A percentile compares a stretch with the other conserved stretches of the same genome.
Conservation (phyloP, 2,113 vertebrate genomes). For the Notothenia rossii region DNA sequence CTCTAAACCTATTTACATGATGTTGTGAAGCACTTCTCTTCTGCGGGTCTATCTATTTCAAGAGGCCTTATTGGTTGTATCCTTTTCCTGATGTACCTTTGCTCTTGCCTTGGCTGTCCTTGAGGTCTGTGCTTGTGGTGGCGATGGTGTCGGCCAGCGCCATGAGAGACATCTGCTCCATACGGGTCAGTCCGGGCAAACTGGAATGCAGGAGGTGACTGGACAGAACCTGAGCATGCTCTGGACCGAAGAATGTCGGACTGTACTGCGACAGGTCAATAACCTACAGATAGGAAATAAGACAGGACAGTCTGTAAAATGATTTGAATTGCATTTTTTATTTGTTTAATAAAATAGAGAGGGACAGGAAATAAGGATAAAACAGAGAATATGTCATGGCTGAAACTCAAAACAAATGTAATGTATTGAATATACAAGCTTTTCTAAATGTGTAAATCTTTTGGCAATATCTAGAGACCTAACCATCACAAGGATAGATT, state of each 20-base stretch:
- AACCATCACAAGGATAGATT: neutral
- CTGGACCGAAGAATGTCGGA: constrained; percentile 94
- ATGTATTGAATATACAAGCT: neutral
- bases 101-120: constrained; percentile 91
- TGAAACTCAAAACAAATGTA: neutral
- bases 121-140: constrained; percentile 95
- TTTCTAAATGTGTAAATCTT: neutral
- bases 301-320: neutral
- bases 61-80: neutral
- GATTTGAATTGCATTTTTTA: neutral
- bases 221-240: constrained; percentile 95
- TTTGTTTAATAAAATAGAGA: neutral
- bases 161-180: constrained; percentile 99
- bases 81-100: constrained; percentile 84
- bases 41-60: neutral
- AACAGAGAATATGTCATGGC: neutral
- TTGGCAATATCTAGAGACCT: neutral
- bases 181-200: constrained; percentile 93
- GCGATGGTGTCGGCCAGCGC: constrained; percentile 96
- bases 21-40: neutral
- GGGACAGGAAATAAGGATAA: neutral
- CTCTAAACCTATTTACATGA: constrained; percentile 10
- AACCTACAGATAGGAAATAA: constrained; percentile 57
- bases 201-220: constrained; percentile 95
- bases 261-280: constrained; percentile 95